Conservation (phyloP, 2,797 vertebrate species). For the Danionella dracula region DNA sequence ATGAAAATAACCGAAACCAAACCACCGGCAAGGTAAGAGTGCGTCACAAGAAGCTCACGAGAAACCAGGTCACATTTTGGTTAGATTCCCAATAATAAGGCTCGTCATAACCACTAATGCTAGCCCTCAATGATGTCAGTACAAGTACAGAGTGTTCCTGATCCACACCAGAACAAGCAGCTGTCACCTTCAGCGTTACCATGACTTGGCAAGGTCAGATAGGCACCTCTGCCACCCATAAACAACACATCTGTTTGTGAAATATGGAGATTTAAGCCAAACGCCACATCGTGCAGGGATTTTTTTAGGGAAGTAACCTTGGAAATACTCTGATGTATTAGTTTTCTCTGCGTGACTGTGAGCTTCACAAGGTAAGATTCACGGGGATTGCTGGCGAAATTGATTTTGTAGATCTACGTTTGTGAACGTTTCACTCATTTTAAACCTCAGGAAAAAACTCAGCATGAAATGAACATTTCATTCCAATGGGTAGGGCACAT, state of each 20-base stretch:
- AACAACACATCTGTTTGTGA: slow-evolving; percentile 16
- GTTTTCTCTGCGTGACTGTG: neutral
- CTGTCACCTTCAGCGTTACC: neutral
- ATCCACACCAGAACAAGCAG: neutral
- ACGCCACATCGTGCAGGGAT: neutral
- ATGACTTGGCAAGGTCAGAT: neutral
- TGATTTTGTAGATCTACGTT: neutral
- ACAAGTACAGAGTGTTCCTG: no score
- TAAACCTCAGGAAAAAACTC: no score
- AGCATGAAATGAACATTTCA: no score
- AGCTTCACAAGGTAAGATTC: neutral
- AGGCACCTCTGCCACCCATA: neutral
- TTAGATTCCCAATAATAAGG: no score
- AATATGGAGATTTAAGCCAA: neutral
- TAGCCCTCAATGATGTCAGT: no score
- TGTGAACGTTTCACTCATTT: neutral
- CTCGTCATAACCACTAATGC: no score
- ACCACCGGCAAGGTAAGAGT: slow-evolving; percentile 66
- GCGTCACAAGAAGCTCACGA: neutral
- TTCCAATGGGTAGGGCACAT: no score
- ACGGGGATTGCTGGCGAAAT: neutral
- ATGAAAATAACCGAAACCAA: slow-evolving; percentile 62
- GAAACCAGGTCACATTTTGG: no score
- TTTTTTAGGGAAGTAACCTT: neutral
- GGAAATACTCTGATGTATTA: neutral